Evolutionary conservation across 2,113 vertebrate genomes (phyloP).

Genomic region (Promerops cafer): DNA sequence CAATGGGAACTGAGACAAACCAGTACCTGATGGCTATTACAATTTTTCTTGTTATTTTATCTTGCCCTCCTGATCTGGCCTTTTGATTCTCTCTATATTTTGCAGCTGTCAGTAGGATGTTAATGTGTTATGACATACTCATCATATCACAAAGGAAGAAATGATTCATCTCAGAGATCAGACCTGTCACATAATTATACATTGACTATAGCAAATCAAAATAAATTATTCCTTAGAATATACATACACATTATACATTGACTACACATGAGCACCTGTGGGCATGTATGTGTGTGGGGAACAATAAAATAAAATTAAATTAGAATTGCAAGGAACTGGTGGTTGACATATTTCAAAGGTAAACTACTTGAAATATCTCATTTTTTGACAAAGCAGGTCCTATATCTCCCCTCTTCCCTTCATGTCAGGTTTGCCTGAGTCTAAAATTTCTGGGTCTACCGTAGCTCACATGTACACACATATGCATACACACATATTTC

Average conservation of each 20-base stretch:
- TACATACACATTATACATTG: background rate
- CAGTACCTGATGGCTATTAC: background rate
- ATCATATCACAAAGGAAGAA: background rate
- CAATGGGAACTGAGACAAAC: background rate
- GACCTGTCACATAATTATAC: background rate
- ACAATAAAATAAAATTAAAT: slow-evolving; percentile 26
- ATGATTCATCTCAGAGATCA: background rate
- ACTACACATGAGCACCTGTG: background rate
- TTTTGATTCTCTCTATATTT: slow-evolving; percentile 21
- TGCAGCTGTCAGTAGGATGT: background rate
- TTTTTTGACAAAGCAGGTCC: slow-evolving; percentile 37
- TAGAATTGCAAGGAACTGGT: background rate
- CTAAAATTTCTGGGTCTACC: slow-evolving; percentile 59
- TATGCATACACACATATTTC: slow-evolving; percentile 30
- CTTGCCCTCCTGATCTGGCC: background rate
- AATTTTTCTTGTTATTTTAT: slow-evolving; percentile 8
- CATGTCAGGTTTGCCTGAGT: slow-evolving; percentile 28
- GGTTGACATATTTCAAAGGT: slow-evolving; percentile 54
- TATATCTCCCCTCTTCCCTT: background rate
- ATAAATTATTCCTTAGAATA: background rate
- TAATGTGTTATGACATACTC: background rate
- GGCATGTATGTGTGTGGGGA: background rate
- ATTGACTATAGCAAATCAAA: background rate
- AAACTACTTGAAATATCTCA: slow-evolving; percentile 43
- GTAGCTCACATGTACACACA: background rate